Evolutionary conservation across 2,113 vertebrate species (phyloP).

Genomic region (Anseranas semipalmata): DNA sequence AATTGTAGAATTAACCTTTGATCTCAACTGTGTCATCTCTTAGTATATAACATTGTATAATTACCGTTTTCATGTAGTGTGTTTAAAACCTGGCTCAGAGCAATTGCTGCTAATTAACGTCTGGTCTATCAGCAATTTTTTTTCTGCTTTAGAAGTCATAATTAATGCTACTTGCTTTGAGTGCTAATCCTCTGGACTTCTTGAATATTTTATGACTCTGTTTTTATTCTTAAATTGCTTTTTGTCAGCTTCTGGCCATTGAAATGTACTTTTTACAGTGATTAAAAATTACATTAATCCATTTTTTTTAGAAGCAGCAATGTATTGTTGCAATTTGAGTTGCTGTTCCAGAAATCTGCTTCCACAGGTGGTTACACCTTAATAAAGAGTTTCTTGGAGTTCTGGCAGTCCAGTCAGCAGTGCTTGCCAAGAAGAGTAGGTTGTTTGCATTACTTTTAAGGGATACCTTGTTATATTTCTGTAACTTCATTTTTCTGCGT

Average conservation of each 20-base stretch:
- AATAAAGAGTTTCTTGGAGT: background rate
- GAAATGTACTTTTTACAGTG: background rate
- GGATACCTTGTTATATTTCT: background rate
- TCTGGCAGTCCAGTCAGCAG: background rate
- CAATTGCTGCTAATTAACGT: background rate
- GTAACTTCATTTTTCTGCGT: background rate
- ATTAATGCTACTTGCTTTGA: slow-evolving; percentile 42
- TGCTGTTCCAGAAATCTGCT: background rate
- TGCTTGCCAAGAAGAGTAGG: background rate
- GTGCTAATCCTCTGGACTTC: slow-evolving; percentile 18
- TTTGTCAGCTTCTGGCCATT: slow-evolving; percentile 6
- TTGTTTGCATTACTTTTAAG: background rate
- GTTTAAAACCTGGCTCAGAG: slow-evolving; percentile 23
- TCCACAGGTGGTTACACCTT: slow-evolving; percentile 30
- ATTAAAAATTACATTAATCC: background rate
- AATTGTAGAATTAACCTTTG: slow-evolving; percentile 40
- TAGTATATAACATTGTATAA: background rate
- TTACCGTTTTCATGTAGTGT: background rate
- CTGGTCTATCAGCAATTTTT: slow-evolving; percentile 34
- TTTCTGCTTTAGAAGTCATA: slow-evolving; percentile 47
- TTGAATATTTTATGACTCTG: slow-evolving; percentile 18
- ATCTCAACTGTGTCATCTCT: background rate
- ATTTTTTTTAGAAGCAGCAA: background rate
- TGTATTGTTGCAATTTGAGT: background rate
- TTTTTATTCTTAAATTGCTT: slow-evolving; percentile 55